Evolutionary conservation across 2,797 vertebrate species (phyloP).

Genomic region (Spinus pinus): DNA sequence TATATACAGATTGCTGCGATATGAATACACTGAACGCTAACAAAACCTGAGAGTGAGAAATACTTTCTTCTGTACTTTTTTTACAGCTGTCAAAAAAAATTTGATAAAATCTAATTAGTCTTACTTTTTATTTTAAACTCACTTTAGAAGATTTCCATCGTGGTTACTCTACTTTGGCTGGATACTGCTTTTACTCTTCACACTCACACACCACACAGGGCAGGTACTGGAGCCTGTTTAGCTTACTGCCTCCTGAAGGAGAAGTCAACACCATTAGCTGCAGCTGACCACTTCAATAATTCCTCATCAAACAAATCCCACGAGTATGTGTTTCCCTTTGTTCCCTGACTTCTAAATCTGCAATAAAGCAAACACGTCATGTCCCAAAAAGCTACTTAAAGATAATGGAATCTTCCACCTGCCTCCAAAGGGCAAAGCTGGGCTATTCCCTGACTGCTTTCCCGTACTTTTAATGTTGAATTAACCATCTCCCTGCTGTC

Average conservation of each 20-base stretch:
- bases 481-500: neutral
- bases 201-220: accelerated
- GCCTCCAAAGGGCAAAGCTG: neutral
- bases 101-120: neutral
- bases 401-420: neutral
- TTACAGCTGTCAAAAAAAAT: neutral
- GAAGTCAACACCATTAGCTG: neutral
- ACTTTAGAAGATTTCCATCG: neutral
- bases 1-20: neutral
- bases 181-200: neutral
- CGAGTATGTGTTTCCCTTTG: neutral
- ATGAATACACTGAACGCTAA: neutral
- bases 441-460: neutral
- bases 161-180: accelerated
- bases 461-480: accelerated
- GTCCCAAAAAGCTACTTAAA: neutral
- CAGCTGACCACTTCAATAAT: neutral
- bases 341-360: neutral
- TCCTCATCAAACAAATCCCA: neutral
- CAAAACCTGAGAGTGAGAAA: neutral
- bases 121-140: neutral
- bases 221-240: neutral
- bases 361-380: accelerated
- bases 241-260: neutral
- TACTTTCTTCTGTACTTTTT: neutral